Evolutionary conservation across 2,888 invertebrate genomes (phyloP).

Genomic region (Pecten maximus): DNA sequence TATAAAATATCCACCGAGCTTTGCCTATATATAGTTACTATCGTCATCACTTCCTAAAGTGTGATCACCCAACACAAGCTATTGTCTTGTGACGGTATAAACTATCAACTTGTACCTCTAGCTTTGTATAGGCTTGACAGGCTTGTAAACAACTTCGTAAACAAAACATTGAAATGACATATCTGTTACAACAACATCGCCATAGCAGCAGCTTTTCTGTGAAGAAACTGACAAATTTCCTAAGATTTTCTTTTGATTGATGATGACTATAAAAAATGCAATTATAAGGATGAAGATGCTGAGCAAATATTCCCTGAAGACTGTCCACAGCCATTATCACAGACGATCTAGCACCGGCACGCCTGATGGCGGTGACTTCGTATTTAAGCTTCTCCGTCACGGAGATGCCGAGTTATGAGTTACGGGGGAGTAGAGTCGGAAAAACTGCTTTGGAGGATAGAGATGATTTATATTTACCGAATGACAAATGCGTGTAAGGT

Average conservation of each 20-base stretch:
- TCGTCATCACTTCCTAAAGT: background rate
- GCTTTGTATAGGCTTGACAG: background rate
- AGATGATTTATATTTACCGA: background rate
- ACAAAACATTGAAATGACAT: background rate
- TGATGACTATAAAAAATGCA: slow-evolving; percentile 2
- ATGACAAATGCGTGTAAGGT: background rate
- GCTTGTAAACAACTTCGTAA: background rate
- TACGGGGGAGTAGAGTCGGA: background rate
- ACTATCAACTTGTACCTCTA: background rate
- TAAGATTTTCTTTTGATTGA: background rate
- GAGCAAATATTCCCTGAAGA: slow-evolving; percentile 17
- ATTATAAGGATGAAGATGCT: slow-evolving; percentile 12
- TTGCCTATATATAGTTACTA: background rate
- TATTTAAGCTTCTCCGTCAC: background rate
- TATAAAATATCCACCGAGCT: no score
- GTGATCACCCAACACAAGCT: background rate
- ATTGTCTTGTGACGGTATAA: background rate
- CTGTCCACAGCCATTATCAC: background rate
- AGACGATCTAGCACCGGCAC: background rate
- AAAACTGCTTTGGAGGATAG: background rate
- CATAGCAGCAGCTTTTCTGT: background rate
- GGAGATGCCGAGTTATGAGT: background rate
- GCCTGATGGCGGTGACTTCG: background rate
- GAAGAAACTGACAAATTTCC: background rate
- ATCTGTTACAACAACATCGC: background rate